Evolutionary conservation across 2,888 invertebrate species (phyloP).

Genomic region (Copidosoma aretas): DNA sequence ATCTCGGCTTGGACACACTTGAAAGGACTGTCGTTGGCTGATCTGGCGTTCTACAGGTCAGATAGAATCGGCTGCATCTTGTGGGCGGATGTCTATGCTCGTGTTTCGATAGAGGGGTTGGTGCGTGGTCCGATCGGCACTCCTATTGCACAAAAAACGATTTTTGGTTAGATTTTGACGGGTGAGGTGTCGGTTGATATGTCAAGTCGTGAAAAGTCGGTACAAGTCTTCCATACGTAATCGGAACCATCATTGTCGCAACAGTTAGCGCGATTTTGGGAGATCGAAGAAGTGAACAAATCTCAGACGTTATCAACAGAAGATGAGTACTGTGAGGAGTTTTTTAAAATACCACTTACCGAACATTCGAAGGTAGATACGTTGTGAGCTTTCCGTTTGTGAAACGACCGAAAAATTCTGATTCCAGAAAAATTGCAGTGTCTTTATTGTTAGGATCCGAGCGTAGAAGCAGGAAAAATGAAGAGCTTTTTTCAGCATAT

Average conservation of each 20-base stretch:
- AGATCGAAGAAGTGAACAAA: slow-evolving; percentile 3
- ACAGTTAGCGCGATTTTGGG: neutral
- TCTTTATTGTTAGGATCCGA: neutral
- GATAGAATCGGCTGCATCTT: neutral
- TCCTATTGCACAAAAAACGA: slow-evolving; percentile 4
- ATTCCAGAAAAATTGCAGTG: neutral
- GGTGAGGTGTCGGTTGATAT: neutral
- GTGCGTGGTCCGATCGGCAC: neutral
- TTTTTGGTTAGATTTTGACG: slow-evolving; percentile 3
- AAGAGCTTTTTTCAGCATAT: neutral
- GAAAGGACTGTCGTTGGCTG: slow-evolving; percentile 1
- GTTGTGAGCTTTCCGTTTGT: neutral
- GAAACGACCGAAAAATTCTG: neutral
- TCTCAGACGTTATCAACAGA: neutral
- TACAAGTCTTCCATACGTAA: too few species aligned
- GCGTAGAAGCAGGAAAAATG: neutral
- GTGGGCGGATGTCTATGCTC: neutral
- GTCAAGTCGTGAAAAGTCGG: too few species aligned
- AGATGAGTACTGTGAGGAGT: slow-evolving; percentile 7
- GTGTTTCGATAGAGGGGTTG: neutral
- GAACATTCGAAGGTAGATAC: neutral
- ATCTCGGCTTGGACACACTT: neutral
- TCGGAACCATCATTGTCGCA: too few species aligned
- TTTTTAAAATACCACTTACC: neutral
- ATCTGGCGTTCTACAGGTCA: neutral